Evolutionary conservation across 2,797 vertebrate genomes (phyloP).

Genomic region (Cossypha caffra): DNA sequence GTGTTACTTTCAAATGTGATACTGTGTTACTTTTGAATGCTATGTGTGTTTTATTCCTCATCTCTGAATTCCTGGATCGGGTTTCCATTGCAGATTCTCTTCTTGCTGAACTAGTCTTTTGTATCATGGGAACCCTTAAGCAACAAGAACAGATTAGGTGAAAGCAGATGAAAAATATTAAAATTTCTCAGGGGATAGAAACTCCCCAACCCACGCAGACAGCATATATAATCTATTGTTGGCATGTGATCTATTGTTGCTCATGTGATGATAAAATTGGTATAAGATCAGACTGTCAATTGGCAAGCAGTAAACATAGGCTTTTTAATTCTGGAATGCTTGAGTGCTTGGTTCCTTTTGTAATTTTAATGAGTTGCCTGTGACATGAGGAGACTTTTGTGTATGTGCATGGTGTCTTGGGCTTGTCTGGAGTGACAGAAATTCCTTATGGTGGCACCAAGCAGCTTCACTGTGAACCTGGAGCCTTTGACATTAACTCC

Average conservation of each 20-base stretch:
- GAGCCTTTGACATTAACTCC: rapidly evolving
- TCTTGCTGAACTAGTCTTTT: neutral
- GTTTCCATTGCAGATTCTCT: neutral
- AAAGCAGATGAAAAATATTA: neutral
- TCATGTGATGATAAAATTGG: neutral
- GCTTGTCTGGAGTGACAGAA: neutral
- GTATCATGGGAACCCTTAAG: neutral
- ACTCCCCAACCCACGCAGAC: neutral
- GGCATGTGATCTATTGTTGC: neutral
- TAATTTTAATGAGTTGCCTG: neutral
- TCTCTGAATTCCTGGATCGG: neutral
- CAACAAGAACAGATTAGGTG: neutral
- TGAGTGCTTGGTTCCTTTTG: neutral
- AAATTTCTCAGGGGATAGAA: neutral
- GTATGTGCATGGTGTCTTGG: neutral
- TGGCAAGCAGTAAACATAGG: neutral
- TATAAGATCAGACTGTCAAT: neutral
- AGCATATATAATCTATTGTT: neutral
- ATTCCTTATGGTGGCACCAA: neutral
- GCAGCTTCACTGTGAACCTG: neutral
- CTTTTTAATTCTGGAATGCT: neutral
- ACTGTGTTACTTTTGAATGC: neutral
- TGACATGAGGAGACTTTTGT: neutral
- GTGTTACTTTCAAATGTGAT: neutral
- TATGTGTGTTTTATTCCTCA: neutral